Conservation (phyloP, 2,888 invertebrate species). For the Melikaiella ostensackeni region DNA sequence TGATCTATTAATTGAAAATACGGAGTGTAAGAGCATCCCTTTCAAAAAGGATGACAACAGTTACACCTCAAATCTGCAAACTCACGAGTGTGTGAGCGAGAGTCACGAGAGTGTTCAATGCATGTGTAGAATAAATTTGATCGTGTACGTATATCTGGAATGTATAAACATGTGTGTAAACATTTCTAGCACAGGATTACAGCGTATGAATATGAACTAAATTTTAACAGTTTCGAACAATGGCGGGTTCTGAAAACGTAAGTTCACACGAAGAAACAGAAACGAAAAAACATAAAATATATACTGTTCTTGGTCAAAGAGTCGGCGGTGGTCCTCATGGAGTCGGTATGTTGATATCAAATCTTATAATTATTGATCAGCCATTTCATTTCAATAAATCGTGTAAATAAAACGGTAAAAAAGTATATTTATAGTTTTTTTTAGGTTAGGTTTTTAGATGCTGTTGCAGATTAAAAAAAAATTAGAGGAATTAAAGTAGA, state of each 20-base stretch:
- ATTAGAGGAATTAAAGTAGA: no score
- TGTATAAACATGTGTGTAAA: no score
- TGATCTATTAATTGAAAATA: conserved; percentile 23
- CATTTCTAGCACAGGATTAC: no score
- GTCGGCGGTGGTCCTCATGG: conserved; percentile 80
- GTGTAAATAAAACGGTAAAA: neutral
- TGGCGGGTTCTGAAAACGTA: conserved; percentile 42
- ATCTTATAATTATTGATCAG: neutral
- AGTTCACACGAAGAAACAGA: neutral
- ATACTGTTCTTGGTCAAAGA: conserved; percentile 75
- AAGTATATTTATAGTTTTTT: neutral
- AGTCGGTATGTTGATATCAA: conserved; percentile 76
- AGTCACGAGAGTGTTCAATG: conserved; percentile 37
- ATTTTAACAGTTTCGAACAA: conserved; percentile 39
- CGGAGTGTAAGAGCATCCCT: conserved; percentile 50
- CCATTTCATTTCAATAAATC: neutral
- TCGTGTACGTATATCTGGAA: no score
- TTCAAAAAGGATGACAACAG: conserved; percentile 56
- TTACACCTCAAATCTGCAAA: conserved; percentile 68
- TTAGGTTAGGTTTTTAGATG: neutral
- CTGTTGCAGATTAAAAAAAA: neutral
- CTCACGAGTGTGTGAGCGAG: conserved; percentile 67
- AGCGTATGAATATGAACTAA: no score
- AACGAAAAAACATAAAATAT: conserved; percentile 33
- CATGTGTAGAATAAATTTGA: no score